Evolutionary conservation across 2,888 invertebrate genomes (phyloP).

Genomic region (Andrena fulva): DNA sequence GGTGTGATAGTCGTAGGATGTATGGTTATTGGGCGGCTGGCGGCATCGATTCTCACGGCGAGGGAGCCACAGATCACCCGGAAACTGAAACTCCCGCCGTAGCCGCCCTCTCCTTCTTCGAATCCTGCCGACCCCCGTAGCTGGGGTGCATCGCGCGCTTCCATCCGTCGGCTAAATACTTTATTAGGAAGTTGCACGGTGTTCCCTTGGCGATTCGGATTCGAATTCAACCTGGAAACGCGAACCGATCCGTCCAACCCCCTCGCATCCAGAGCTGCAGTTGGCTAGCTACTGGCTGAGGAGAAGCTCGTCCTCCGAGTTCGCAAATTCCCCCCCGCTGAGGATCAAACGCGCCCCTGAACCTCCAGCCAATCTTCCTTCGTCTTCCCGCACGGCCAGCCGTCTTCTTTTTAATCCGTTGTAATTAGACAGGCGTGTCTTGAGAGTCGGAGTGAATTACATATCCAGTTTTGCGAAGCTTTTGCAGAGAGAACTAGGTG

Average conservation of each 20-base stretch:
- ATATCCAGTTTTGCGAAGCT: too few species aligned
- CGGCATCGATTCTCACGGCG: constrained; percentile 84
- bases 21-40: constrained; percentile 84
- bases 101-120: constrained; percentile 56
- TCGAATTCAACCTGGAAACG: constrained; percentile 54
- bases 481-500: too few species aligned
- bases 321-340: background rate
- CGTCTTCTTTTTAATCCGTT: background rate
- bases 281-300: background rate
- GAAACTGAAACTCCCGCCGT: constrained; percentile 82
- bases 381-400: background rate
- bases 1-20: constrained; percentile 83
- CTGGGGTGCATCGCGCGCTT: constrained; percentile 49
- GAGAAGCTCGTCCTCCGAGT: background rate
- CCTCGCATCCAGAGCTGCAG: background rate
- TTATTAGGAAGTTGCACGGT: constrained; percentile 80
- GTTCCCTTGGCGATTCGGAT: constrained; percentile 68
- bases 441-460: background rate
- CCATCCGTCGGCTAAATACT: constrained; percentile 79
- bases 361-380: background rate
- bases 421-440: background rate
- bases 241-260: constrained; percentile 33
- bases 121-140: constrained; percentile 20
- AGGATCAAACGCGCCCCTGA: background rate
- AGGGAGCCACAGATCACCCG: constrained; percentile 84